phyloP scores from a whole-genome alignment of 1,140 invertebrate genomes.

The Lucilia sericata region DNA sequence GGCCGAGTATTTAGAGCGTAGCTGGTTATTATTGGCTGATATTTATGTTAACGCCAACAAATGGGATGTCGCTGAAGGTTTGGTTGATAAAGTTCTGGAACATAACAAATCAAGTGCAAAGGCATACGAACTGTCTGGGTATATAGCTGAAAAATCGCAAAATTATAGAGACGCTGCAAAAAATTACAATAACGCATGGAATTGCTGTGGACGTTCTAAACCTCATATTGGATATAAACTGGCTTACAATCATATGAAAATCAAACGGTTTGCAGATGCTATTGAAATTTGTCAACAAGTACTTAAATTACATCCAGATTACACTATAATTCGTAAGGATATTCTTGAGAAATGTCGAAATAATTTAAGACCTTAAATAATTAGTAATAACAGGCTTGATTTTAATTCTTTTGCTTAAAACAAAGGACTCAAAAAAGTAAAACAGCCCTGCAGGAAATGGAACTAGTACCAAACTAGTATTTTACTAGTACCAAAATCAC shows the following conservation, averaged over 20 bases:
- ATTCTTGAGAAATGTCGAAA: slow-evolving; percentile 94
- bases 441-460: too few species aligned
- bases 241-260: slow-evolving; percentile 92
- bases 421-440: too few species aligned
- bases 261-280: slow-evolving; percentile 79
- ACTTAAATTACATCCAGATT: slow-evolving; percentile 85
- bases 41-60: slow-evolving; percentile 91
- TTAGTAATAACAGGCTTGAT: not conserved
- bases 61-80: slow-evolving; percentile 86
- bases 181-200: slow-evolving; percentile 86
- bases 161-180: slow-evolving; percentile 87
- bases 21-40: slow-evolving; percentile 93
- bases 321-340: slow-evolving; percentile 91
- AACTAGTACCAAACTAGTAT: too few species aligned
- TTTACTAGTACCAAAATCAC: too few species aligned
- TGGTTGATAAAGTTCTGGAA: slow-evolving; percentile 83
- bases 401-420: too few species aligned
- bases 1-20: slow-evolving; percentile 94
- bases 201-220: slow-evolving; percentile 82
- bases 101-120: slow-evolving; percentile 92
- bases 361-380: slow-evolving; percentile 24
- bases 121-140: slow-evolving; percentile 89
- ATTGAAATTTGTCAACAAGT: slow-evolving; percentile 89
- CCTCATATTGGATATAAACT: slow-evolving; percentile 91
- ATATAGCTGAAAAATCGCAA: slow-evolving; percentile 92